Percentiles rank a stretch among this genome's conserved stretches.
Conservation (phyloP, 2,113 vertebrate genomes). For the Phaethon lepturus region DNA sequence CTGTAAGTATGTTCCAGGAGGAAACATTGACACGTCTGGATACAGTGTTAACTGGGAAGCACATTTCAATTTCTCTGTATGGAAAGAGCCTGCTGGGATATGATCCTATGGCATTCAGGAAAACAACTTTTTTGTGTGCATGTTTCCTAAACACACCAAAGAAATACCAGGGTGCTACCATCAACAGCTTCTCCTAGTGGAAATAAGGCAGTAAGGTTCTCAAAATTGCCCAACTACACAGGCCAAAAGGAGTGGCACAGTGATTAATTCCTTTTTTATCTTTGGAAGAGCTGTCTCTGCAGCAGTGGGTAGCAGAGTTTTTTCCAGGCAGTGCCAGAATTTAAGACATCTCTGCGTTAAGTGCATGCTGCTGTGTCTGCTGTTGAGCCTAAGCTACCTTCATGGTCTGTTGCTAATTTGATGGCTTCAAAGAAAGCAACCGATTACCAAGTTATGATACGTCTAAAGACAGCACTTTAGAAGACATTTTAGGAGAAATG, state of each 20-base stretch:
- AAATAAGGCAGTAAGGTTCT: background rate
- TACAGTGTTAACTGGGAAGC: background rate
- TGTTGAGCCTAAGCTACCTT: background rate
- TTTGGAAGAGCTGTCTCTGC: background rate
- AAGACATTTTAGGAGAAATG: background rate
- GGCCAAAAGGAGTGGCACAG: background rate
- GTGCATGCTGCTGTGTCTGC: background rate
- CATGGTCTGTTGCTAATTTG: background rate
- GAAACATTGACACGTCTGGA: background rate
- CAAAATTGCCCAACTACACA: background rate
- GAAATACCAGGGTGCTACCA: background rate
- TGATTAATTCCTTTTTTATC: background rate
- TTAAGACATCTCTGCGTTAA: accelerated
- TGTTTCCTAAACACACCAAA: background rate
- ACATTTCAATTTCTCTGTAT: background rate
- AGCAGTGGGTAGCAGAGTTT: background rate
- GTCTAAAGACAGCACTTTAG: background rate
- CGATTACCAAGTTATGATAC: background rate
- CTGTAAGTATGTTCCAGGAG: background rate
- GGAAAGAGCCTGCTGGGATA: background rate
- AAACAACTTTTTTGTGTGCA: background rate
- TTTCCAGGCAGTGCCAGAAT: background rate
- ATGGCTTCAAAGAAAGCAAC: background rate
- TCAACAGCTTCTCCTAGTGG: background rate
- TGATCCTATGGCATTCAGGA: accelerated